Percentiles rank a stretch among this genome's conserved stretches.
phyloP scores from a whole-genome alignment of 1,140 invertebrate species.

The Drosophila repleta region DNA sequence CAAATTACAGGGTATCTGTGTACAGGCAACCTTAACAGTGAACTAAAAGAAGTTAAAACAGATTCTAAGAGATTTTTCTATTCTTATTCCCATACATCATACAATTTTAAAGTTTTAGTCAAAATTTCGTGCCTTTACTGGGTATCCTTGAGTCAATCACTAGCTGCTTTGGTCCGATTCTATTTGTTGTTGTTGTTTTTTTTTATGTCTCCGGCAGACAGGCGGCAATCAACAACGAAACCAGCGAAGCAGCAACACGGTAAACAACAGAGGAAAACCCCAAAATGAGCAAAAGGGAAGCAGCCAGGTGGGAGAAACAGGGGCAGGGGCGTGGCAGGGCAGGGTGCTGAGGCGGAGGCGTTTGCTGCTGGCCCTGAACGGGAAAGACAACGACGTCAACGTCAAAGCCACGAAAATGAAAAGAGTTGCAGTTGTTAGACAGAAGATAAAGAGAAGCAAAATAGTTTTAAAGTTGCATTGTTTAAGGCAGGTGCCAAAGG shows the following conservation, averaged over 20 bases:
- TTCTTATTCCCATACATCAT: no score
- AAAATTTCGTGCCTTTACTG: not conserved
- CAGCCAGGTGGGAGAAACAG: not conserved
- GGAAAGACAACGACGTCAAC: constrained; percentile 23
- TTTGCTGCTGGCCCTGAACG: constrained; percentile 16
- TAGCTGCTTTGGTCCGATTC: not conserved
- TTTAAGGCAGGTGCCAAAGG: constrained; percentile 51
- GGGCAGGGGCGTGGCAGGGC: not conserved
- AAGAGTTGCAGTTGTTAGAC: constrained; percentile 17
- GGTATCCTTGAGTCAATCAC: not conserved
- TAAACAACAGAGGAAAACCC: constrained; percentile 58
- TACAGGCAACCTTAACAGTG: no score
- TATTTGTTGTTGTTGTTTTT: constrained; percentile 29
- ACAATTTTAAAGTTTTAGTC: no score
- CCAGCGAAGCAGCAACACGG: constrained; percentile 72
- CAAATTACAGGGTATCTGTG: no score
- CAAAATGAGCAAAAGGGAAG: constrained; percentile 12
- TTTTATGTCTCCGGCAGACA: constrained; percentile 52
- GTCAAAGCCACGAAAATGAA: constrained; percentile 34
- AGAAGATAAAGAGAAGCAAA: constrained; percentile 19
- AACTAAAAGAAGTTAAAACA: no score
- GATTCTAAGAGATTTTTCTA: no score
- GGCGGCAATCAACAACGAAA: constrained; percentile 73
- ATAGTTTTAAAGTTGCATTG: constrained; percentile 41
- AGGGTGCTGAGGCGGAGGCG: no score